Base-by-base conservation (phyloP, 2,797 vertebrate species). In the Alcedo atthis region DNA sequence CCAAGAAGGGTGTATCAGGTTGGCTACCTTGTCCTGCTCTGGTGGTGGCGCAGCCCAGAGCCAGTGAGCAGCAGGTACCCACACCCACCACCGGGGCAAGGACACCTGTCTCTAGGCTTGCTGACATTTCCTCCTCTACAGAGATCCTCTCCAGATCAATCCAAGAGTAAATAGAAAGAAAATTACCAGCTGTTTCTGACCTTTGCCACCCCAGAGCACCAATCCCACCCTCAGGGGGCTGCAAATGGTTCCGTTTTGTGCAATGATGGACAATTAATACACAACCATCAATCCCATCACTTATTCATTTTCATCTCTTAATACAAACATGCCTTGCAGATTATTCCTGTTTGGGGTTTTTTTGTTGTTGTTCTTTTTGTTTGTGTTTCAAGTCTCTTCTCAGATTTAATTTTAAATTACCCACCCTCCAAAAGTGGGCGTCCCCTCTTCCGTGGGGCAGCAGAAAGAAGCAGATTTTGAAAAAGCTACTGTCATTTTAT, bases 1-100 rank as follows among this genome's bases (percentile, higher is more conserved):
- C 49, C 22, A 28, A 67, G 53, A 14, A 66, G n/a, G 20, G 37
- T 2, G 3, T 7, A 24, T n/a, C 15, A 62, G 19, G 42, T 32
- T 81, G 73, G 54, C 30, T 37, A 8, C 59, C 26, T 19, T 33
- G 19, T 42, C 76, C 66, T 30, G 30, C 21, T 74, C 28, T 55
- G 40, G 40, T 81, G 62, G 84, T 64, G 19, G 46, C 21, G 15
- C 28, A 57, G 61, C 30, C 71, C 57, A 53, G 19, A 85, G 48
- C 20, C 26, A 0, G 15, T 15, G 37, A 40, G 14, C 37, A 40
- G 37, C 37, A 19, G 33, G 42, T 61, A 87, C 3, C 0, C 1
- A 46, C 43, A 54, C 30, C 10, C 70, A 17, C 8, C 75, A 10
- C 5, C 9, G 2, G 2, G 46, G 32, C 21, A 68, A 40, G 30